Evolutionary conservation across 2,797 vertebrate genomes (phyloP).

Genomic region (Phalloptychus januarius): DNA sequence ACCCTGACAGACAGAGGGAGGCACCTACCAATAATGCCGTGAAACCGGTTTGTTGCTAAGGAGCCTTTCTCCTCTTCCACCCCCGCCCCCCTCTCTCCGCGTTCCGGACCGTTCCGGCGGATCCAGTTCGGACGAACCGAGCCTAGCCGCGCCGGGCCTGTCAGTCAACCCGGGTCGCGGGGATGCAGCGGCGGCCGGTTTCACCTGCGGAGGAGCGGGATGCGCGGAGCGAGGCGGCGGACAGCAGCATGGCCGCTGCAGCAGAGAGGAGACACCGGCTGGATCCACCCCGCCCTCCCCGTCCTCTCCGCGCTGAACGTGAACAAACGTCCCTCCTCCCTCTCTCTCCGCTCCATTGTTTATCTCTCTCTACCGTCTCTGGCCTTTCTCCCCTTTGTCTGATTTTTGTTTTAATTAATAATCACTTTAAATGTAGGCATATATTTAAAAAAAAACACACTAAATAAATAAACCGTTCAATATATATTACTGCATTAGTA

Average conservation of each 20-base stretch:
- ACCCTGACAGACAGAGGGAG: slow-evolving; percentile 46
- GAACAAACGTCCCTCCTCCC: slow-evolving; percentile 33
- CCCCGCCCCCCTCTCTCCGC: background rate
- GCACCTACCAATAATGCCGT: slow-evolving; percentile 66
- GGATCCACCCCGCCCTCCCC: slow-evolving; percentile 15
- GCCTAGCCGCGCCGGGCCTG: slow-evolving; percentile 15
- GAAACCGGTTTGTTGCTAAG: slow-evolving; percentile 72
- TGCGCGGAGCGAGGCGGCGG: slow-evolving; percentile 48
- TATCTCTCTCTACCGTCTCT: slow-evolving; percentile 32
- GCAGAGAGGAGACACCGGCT: slow-evolving; percentile 66
- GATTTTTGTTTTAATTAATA: background rate
- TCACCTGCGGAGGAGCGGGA: slow-evolving; percentile 49
- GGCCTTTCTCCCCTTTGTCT: slow-evolving; percentile 29
- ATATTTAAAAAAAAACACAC: background rate
- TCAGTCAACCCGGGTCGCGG: slow-evolving; percentile 27
- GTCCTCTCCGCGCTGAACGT: slow-evolving; percentile 35
- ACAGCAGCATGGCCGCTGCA: slow-evolving; percentile 72
- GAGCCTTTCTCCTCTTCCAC: slow-evolving; percentile 43
- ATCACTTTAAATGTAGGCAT: background rate
- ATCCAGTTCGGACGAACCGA: slow-evolving; percentile 3
- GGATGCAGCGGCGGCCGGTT: slow-evolving; percentile 35
- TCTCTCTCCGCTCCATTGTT: slow-evolving; percentile 15
- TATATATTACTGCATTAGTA: background rate
- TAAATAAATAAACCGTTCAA: background rate
- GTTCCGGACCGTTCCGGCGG: slow-evolving; percentile 18